phyloP scores from a whole-genome alignment of 2,888 invertebrate genomes.

The Augochlorella aurata region DNA sequence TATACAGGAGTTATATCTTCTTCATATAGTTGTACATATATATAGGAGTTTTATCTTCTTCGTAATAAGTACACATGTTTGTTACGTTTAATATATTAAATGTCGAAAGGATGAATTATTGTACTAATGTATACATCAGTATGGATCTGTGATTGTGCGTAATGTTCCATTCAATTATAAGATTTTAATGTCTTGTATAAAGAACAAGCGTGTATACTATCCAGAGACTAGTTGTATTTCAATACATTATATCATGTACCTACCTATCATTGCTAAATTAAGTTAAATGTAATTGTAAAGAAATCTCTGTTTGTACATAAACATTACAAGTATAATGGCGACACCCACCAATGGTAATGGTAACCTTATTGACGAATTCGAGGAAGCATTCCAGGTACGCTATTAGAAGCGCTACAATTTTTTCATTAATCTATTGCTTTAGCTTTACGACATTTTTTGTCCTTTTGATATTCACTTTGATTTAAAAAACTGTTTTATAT shows the following conservation, averaged over 20 bases:
- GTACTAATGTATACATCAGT: slow-evolving; percentile 33
- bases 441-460: not conserved
- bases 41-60: too few relatives aligned
- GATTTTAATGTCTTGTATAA: slow-evolving; percentile 3
- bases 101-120: not conserved
- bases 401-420: not conserved
- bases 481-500: not conserved
- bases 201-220: slow-evolving; percentile 10
- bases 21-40: too few relatives aligned
- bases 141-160: slow-evolving; percentile 25
- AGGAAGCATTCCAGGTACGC: slow-evolving; percentile 93
- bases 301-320: slow-evolving; percentile 40
- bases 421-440: not conserved
- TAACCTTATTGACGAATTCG: slow-evolving; percentile 94
- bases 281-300: slow-evolving; percentile 25
- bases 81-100: too few relatives aligned
- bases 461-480: not conserved
- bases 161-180: slow-evolving; percentile 17
- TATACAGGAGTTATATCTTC: too few relatives aligned
- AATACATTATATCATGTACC: slow-evolving; percentile 19
- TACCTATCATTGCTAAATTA: slow-evolving; percentile 6
- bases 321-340: slow-evolving; percentile 83
- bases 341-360: slow-evolving; percentile 92
- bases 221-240: slow-evolving; percentile 4
- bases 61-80: too few relatives aligned